Evolutionary conservation across 2,113 vertebrate species (phyloP).

Genomic region (Pavo muticus): DNA sequence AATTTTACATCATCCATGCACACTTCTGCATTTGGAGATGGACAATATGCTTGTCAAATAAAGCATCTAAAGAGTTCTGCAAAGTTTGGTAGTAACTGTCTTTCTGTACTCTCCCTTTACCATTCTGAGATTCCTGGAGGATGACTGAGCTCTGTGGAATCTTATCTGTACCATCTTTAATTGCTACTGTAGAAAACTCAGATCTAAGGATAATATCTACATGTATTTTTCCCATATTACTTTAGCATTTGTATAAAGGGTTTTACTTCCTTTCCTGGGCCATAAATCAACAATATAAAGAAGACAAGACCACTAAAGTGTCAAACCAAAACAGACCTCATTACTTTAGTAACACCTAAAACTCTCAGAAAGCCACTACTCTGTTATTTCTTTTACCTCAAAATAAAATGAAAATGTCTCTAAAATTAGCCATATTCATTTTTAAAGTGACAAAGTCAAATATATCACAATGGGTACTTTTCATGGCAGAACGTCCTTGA

Average conservation of each 20-base stretch:
- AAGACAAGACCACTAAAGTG: background rate
- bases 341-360: background rate
- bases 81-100: background rate
- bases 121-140: conserved; percentile 44
- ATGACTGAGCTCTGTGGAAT: background rate
- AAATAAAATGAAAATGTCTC: background rate
- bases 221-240: background rate
- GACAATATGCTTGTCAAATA: background rate
- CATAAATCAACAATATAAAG: background rate
- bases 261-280: background rate
- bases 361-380: background rate
- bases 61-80: background rate
- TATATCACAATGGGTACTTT: background rate
- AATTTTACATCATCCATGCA: background rate
- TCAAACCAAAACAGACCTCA: background rate
- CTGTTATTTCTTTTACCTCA: background rate
- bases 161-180: conserved; percentile 36
- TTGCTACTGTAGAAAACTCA: conserved; percentile 23
- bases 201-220: background rate
- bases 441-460: background rate
- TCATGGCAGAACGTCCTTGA: background rate
- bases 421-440: background rate
- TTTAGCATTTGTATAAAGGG: background rate
- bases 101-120: conserved; percentile 16
- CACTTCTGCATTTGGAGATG: background rate